Conservation (phyloP, 2,888 invertebrate species). For the Drosophila conformis region DNA sequence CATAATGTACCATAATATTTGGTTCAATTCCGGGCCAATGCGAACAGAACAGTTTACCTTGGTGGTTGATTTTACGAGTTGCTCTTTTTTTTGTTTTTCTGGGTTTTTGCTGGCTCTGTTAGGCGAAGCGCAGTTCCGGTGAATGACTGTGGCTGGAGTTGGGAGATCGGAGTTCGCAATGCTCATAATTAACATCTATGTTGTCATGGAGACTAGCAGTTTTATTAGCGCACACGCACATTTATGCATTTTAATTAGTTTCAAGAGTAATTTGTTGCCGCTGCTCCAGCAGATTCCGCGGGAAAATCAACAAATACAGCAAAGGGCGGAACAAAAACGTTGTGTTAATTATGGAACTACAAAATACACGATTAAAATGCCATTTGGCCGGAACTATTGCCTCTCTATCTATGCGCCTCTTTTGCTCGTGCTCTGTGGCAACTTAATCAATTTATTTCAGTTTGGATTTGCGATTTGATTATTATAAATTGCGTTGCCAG, state of each 20-base stretch:
- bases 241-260: constrained; percentile 74
- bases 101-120: constrained; percentile 23
- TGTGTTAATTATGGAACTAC: constrained; percentile 56
- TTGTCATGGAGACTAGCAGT: constrained; percentile 34
- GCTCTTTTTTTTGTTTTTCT: not conserved
- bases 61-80: constrained; percentile 39
- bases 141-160: constrained; percentile 14
- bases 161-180: constrained; percentile 38
- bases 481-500: constrained; percentile 60
- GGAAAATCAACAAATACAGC: not conserved
- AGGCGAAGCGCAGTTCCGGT: constrained; percentile 75
- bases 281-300: constrained; percentile 16
- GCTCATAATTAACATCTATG: constrained; percentile 62
- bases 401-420: not conserved
- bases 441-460: constrained; percentile 63
- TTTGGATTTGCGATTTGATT: constrained; percentile 47
- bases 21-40: constrained; percentile 58
- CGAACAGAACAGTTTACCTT: constrained; percentile 19
- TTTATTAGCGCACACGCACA: constrained; percentile 11
- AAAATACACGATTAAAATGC: constrained; percentile 63
- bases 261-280: constrained; percentile 41
- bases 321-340: constrained; percentile 18
- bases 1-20: constrained; percentile 75
- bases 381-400: constrained; percentile 18
- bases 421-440: constrained; percentile 5